These are phyloP conservation scores for Drosophila subsilvestris DNA, from an alignment of 2,888 invertebrate genomes.

Conservation along the genomic window DNA sequence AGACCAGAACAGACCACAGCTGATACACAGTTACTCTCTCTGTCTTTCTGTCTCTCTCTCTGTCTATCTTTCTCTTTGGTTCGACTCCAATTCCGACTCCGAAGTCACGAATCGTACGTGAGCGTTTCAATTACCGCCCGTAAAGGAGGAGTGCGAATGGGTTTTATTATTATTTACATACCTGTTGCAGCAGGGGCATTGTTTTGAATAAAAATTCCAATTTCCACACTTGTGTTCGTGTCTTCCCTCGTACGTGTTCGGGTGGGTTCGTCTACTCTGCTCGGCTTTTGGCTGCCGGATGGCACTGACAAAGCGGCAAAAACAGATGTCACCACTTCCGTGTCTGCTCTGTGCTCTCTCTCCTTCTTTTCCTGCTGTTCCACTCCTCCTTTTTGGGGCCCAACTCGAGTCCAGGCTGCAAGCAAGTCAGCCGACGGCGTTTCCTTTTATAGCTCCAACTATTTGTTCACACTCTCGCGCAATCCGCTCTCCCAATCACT, in stretches of 20 bases:
- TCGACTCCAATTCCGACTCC: conserved; percentile 12
- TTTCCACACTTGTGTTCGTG: conserved; percentile 79
- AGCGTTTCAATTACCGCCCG: conserved; percentile 71
- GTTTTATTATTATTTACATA: conserved; percentile 83
- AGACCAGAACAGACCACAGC: conserved; percentile 21
- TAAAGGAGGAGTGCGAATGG: conserved; percentile 72
- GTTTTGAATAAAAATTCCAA: conserved; percentile 84
- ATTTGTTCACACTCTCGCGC: conserved; percentile 10
- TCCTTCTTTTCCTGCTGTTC: conserved; percentile 35
- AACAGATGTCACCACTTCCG: conserved; percentile 78
- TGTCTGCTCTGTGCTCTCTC: conserved; percentile 42
- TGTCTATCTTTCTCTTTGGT: conserved; percentile 5
- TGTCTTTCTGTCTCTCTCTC: conserved; percentile 1
- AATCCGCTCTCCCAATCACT: conserved; percentile 19
- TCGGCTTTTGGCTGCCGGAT: conserved; percentile 53
- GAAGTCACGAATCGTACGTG: conserved; percentile 60
- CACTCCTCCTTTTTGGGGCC: conserved; percentile 25
- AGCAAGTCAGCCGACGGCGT: conserved; percentile 26
- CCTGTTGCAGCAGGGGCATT: conserved; percentile 84
- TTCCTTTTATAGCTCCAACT: conserved; percentile 25
- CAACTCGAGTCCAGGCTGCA: conserved; percentile 35
- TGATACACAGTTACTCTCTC: conserved; percentile 14
- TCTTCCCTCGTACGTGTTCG: conserved; percentile 38
- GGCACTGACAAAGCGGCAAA: conserved; percentile 74
- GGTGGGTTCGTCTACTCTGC: conserved; percentile 49